Evolutionary conservation across 2,797 vertebrate genomes (phyloP).

Genomic region (Macropodus opercularis): DNA sequence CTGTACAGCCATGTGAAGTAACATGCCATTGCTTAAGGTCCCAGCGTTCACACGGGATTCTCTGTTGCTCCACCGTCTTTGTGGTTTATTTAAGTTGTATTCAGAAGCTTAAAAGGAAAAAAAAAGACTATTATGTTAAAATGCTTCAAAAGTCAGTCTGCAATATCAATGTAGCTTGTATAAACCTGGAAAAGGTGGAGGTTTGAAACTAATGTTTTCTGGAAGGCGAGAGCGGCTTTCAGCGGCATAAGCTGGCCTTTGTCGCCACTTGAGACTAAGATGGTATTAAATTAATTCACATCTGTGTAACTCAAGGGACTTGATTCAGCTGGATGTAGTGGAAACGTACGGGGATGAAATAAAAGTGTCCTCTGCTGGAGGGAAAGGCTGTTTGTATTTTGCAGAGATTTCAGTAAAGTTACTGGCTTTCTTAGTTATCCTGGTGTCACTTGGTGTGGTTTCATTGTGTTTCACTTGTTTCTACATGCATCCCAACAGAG

Average conservation of each 20-base stretch:
- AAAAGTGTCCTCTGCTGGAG: constrained; percentile 94
- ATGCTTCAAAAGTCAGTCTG: constrained; percentile 82
- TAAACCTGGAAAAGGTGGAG: constrained; percentile 86
- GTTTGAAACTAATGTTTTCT: constrained; percentile 86
- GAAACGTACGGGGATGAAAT: constrained; percentile 89
- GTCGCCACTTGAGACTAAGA: constrained; percentile 97
- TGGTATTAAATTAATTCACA: constrained; percentile 94
- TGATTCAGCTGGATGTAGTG: constrained; percentile 98
- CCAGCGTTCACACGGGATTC: constrained; percentile 79
- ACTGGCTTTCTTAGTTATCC: constrained; percentile 99
- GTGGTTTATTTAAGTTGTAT: constrained; percentile 86
- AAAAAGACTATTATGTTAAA: constrained; percentile 66
- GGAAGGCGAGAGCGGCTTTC: constrained; percentile 89
- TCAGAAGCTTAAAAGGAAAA: constrained; percentile 59
- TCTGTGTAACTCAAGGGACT: constrained; percentile 98
- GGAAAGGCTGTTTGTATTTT: constrained; percentile 98
- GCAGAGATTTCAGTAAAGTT: constrained; percentile 99
- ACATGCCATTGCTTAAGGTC: constrained; percentile 72
- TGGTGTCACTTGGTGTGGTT: constrained; percentile 82
- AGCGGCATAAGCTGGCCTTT: constrained; percentile 99
- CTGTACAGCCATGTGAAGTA: constrained; percentile 82
- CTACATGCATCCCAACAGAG: constrained; percentile 43
- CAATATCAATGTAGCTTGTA: constrained; percentile 95
- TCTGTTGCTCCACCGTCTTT: constrained; percentile 91
- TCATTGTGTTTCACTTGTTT: constrained; percentile 79